Evolutionary conservation across 2,797 vertebrate species (phyloP), one percentile per base, ranked within the genome.

Genomic region (Leptoclinus maculatus): DNA sequence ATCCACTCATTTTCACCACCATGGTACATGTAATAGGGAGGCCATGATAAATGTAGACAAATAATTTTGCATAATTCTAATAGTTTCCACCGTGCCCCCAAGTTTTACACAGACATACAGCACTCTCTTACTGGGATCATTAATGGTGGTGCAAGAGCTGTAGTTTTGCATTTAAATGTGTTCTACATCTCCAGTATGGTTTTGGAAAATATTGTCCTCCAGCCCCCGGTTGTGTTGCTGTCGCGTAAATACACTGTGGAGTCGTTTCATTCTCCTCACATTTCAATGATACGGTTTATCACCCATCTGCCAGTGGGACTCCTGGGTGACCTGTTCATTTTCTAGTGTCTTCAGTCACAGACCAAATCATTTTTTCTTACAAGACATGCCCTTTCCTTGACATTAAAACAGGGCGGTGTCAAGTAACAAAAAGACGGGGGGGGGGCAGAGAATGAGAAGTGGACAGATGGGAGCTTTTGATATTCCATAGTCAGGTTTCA

Each of bases 381-480:
- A 34, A 82, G 79, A 82, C 79, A 65, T 87, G 80, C 64, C 82
- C 76, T 90, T 84, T 81, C 71, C 64, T 71, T 86, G 80, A 85
- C 76, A 79, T 64, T 29, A 74, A 80, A 79, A 85, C 64, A 49
- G 72, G 62, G 9, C 6, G 7, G 27, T 56, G 41, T 74, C 78
- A 64, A 80, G 66, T 65, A 71, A 78, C 17, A 71, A 43, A 79
- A 13, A 84, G 32, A n/a, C 19, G 2, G 7, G 45, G 45, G 1
- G 7, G 21, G 53, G 36, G 25, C n/a, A 27, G 64, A 39, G 59
- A 53, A 68, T 17, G n/a, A 49, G 54, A 78, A 77, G 82, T 80
- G 79, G 87, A 87, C 89, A 89, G 91, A 90, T 91, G 92, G 89
- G 85, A 73, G 70, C 68, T 74, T 82, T 89, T 91, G 85, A 86